Evolutionary conservation across 2,797 vertebrate species (phyloP), one percentile per base, ranked within the genome.

Genomic region (Chrysocyon brachyurus): DNA sequence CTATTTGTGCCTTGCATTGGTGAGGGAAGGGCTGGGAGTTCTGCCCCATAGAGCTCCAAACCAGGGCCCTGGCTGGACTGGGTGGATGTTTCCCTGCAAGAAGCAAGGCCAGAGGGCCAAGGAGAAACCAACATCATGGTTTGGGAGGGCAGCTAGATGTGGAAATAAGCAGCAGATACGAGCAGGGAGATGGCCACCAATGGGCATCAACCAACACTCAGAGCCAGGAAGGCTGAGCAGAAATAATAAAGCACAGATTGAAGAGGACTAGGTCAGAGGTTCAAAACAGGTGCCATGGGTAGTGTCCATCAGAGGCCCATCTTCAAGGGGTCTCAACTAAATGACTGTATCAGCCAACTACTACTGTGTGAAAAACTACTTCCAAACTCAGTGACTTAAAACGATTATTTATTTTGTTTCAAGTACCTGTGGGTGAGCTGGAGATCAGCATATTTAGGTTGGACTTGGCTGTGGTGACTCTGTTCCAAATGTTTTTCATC

Each of bases 261-360:
- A 68, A 84, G 24, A 24, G 46, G n/a, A 17, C 11, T 9, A 11
- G 28, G 21, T 77, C 36, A 68, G 59, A 56, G 54, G 17, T 26
- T 66, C 59, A 31, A 26, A 46, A 26, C 16, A 6, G 31, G 40
- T 4, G 0, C 2, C 31, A 15, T 2, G 22, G n/a, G 52, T 4
- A 0, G 15, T n/a, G 21, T 5, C 64, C 26, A 8, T 31, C 46
- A 2, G 36, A 82, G 1, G 46, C 6, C 15, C 9, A 1, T 68
- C 56, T 77, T 64, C 4, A 56, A 79, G 63, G 33, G 3, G 7
- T 6, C n/a, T 68, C 8, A 1, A 24, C 5, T 33, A 24, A 17
- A 7, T 0, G 4, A 6, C 40, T 28, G 0, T 1, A 6, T 61
- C 15, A 40, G 19, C 12, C 61, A 56, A 11, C 1, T 6, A 1